Evolutionary conservation across 2,113 vertebrate genomes (phyloP), one percentile per base, ranked within the genome.

Genomic region (Todiramphus chloris): DNA sequence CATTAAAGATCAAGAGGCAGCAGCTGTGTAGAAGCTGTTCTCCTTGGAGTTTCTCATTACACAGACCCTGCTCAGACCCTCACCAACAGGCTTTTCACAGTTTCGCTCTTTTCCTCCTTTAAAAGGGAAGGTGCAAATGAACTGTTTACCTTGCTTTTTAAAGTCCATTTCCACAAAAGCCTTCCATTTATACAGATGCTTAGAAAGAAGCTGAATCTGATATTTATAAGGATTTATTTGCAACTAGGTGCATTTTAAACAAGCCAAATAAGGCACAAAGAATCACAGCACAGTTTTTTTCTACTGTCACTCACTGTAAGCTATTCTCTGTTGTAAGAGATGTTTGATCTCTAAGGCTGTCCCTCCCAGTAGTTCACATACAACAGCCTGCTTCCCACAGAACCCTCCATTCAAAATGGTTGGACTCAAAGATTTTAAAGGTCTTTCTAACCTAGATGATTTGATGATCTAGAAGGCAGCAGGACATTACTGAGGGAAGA

Each of bases 1-100:
- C 93, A 90, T 88, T 90, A 95, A 97, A 97, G 95, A 96, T 93
- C 93, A 97, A 94, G 94, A 97, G 90, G 95, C 75, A 96, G 91
- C 74, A 86, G 83, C 86, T 90, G 77, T 58, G 89, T 92, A 95
- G 81, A 90, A 87, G 87, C 83, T 73, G 92, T 92, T 96, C 90
- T 94, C 81, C 56, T 90, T 92, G 89, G 76, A 93, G 92, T 84
- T 73, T 95, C 93, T 97, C 79, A 48, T 95, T 97, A 89, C 91
- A 91, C 76, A 96, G 85, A 87, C 92, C 92, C 84, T 88, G 81
- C 83, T 90, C 83, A 87, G 94, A 94, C 62, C 88, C 86, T 83
- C 75, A 93, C 55, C 55, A 64, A 30, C 60, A 80, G 43, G 67
- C 68, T 91, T 96, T 74, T 73, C 59, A 79, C 28, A 39, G 39